Conservation (phyloP, 2,797 vertebrate genomes). For the Acrossocheilus wenchowensis region DNA sequence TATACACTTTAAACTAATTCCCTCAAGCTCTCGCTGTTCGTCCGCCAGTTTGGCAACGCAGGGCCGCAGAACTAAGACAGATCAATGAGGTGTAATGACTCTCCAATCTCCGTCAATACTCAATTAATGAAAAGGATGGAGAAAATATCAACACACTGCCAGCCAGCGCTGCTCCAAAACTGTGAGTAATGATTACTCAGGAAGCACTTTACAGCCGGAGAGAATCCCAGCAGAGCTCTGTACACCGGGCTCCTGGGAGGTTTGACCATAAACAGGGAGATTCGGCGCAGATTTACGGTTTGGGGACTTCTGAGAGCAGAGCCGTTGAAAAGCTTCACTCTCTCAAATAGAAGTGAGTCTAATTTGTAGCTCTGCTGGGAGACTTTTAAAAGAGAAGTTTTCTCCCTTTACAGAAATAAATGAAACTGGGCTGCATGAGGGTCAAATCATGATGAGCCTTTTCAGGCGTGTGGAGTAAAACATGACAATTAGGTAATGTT, state of each 20-base stretch:
- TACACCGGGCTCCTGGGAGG: slow-evolving; percentile 46
- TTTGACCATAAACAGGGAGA: slow-evolving; percentile 75
- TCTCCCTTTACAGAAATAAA: slow-evolving; percentile 48
- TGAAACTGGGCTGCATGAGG: slow-evolving; percentile 9
- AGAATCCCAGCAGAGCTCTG: slow-evolving; percentile 50
- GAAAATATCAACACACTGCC: slow-evolving; percentile 56
- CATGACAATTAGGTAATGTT: slow-evolving; percentile 6
- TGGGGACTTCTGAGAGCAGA: slow-evolving; percentile 71
- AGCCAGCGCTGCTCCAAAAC: slow-evolving; percentile 49
- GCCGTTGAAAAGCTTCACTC: slow-evolving; percentile 72
- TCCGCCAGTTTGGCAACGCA: slow-evolving; percentile 53
- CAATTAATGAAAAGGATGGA: slow-evolving; percentile 63
- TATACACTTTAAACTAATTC: slow-evolving; percentile 44
- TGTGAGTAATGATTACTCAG: slow-evolving; percentile 59
- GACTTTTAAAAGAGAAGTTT: slow-evolving; percentile 77
- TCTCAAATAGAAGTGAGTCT: slow-evolving; percentile 80
- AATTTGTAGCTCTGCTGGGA: slow-evolving; percentile 79
- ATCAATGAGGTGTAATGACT: slow-evolving; percentile 63
- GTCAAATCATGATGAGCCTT: slow-evolving; percentile 5
- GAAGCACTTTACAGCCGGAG: slow-evolving; percentile 54
- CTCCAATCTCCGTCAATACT: slow-evolving; percentile 63
- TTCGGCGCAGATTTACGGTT: slow-evolving; percentile 77
- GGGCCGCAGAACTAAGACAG: slow-evolving; percentile 56
- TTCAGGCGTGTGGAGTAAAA: background rate
- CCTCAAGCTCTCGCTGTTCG: slow-evolving; percentile 42